phyloP scores from a whole-genome alignment of 2,113 vertebrate species.

The Leptodactylus fuscus region DNA sequence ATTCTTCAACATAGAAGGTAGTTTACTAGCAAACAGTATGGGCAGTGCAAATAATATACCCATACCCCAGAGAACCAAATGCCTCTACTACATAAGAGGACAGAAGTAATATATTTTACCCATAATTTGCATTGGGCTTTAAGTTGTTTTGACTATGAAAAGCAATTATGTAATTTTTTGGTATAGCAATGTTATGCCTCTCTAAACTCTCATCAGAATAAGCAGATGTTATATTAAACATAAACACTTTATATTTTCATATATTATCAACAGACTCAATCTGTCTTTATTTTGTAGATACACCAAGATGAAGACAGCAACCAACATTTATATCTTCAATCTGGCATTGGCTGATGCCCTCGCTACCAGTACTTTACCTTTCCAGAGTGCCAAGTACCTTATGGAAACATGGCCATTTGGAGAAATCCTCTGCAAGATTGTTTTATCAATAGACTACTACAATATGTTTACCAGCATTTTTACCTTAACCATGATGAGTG shows the following conservation, averaged over 20 bases:
- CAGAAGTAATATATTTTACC: background rate
- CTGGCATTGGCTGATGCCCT: constrained; percentile 89
- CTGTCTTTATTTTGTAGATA: constrained; percentile 77
- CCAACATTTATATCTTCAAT: constrained; percentile 99
- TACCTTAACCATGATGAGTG: constrained; percentile 98
- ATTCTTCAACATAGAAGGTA: background rate
- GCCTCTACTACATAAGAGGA: background rate
- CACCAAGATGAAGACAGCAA: constrained; percentile 97
- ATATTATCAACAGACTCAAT: no score
- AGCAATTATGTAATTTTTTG: background rate
- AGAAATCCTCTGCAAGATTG: constrained; percentile 86
- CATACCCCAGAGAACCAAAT: background rate
- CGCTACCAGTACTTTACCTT: constrained; percentile 94
- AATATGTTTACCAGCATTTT: constrained; percentile 99
- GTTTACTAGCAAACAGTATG: background rate
- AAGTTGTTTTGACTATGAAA: no score
- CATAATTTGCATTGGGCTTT: background rate
- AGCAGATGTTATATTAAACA: no score
- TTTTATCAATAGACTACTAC: constrained; percentile 97
- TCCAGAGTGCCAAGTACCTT: constrained; percentile 95
- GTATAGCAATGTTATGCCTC: background rate
- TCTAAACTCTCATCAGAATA: background rate
- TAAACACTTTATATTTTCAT: no score
- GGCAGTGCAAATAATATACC: background rate
- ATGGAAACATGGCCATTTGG: constrained; percentile 97